Evolutionary conservation across 2,888 invertebrate genomes (phyloP).

Genomic region (Phorcus lineatus): DNA sequence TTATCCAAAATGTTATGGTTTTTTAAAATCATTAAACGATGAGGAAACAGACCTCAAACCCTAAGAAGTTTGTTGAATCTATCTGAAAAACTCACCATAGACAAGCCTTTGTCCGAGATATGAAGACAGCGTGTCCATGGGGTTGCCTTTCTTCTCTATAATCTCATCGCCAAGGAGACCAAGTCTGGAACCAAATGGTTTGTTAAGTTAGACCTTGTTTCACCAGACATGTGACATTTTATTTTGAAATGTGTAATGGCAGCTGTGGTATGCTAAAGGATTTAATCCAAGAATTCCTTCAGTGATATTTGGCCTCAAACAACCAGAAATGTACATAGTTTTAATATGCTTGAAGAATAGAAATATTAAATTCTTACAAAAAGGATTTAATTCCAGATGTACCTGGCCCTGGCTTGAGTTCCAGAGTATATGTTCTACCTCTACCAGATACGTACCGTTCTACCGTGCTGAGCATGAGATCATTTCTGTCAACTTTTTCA

Average conservation of each 20-base stretch:
- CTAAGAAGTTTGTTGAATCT: too few relatives aligned
- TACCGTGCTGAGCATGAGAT: conserved; percentile 82
- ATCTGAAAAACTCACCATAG: conserved; percentile 79
- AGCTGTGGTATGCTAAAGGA: too few relatives aligned
- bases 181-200: conserved; percentile 76
- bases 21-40: too few relatives aligned
- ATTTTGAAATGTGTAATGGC: too few relatives aligned
- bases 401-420: neutral
- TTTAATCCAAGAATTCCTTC: too few relatives aligned
- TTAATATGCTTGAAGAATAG: too few relatives aligned
- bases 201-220: neutral
- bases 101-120: conserved; percentile 88
- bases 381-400: neutral
- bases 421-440: neutral
- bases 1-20: too few relatives aligned
- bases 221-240: too few relatives aligned
- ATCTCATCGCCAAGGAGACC: conserved; percentile 90
- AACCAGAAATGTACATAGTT: too few relatives aligned
- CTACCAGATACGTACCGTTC: conserved; percentile 79
- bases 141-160: conserved; percentile 87
- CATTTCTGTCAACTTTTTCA: conserved; percentile 83
- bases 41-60: too few relatives aligned
- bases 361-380: too few relatives aligned
- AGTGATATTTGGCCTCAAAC: too few relatives aligned
- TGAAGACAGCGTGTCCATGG: conserved; percentile 93